Evolutionary conservation across 2,888 invertebrate genomes (phyloP), one percentile per base, ranked within the genome.

Genomic region (Ectemnius lituratus): DNA sequence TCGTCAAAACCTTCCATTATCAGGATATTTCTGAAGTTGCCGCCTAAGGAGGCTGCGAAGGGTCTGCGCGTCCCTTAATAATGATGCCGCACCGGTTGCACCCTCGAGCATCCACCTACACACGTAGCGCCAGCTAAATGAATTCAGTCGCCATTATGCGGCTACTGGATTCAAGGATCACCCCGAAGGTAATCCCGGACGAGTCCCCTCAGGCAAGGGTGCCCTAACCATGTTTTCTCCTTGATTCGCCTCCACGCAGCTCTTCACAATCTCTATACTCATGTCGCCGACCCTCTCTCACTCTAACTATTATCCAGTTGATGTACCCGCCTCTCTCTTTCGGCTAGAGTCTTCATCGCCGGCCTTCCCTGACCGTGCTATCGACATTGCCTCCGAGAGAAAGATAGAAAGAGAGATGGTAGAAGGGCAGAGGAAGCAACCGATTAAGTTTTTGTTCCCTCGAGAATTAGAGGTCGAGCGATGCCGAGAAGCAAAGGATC

Each of bases 401-500:
- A 37, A 37, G 37, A 37, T 37, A 37, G 37, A 37, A 6, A 37
- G 16, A 13, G 52, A 52, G 52, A 52, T 4, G 14, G 52, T 73
- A 16, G 28, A 56, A 70, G 76, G 70, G 79, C 81, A 76, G 76
- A 88, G 90, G 90, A 90, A 89, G 86, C 85, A 81, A 82, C 82
- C 90, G 87, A 89, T 90, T 90, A 89, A 87, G 87, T 88, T 89
- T 89, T 89, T 89, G 87, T 86, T 75, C 81, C 77, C 78, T 71
- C 73, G 82, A 80, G 86, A 88, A 89, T 88, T 87, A 88, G 88
- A 88, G 84, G 84, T 81, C 79, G 81, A 85, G 75, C 69, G 73
- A 71, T 73, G 80, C 70, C 63, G 69, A 61, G 63, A 52, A 56
- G 16, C 70, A 68, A 75, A 76, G 63, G 70, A 58, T 28, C 68